Evolutionary conservation across 2,113 vertebrate genomes (phyloP), one percentile per base, ranked within the genome.

Genomic region (Lampris megalopsis): DNA sequence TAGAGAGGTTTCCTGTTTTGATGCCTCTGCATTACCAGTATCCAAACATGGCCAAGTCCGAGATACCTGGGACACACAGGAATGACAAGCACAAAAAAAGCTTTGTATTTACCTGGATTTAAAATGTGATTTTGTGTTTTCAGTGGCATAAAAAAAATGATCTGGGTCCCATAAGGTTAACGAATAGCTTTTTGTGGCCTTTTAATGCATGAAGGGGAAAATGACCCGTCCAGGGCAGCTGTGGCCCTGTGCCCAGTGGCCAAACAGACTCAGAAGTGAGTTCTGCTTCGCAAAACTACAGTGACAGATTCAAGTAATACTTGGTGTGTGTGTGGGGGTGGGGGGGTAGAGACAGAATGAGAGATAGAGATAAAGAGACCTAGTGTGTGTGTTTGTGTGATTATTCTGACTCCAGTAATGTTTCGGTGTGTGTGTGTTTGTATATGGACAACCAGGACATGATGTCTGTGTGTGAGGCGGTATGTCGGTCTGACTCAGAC

Each of bases 201-300:
- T n/a, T 71, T 56, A 36, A 49, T 74, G 66, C 47, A 37, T 35
- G 1, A 45, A 68, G 36, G 70, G 67, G 63, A 68, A 78, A 70
- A 38, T 80, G 5, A 63, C 58, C 54, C 57, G 50, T 6, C 8
- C 40, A 2, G 3, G 41, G n/a, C 53, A 57, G 11, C 40, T 6
- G 1, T 5, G 35, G 75, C 8, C 37, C 37, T 59, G 62, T 13
- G 13, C 43, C 48, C 47, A 60, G n/a, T 43, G 42, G 69, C 52
- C 37, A 8, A 64, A 62, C 36, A n/a, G 68, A 66, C 66, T 72
- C 82, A 49, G 6, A 49, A 8, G 10, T 9, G 3, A 63, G 5
- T 24, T 47, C n/a, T 57, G 40, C 53, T 36, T 9, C 0, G 56
- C 43, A 42, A 9, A 69, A 58, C 24, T 5, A 1, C 40, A 47